A percentile compares a stretch with the other conserved stretches of the same genome.
Evolutionary conservation across 2,113 vertebrate species (phyloP).

Genomic region (Oxyura jamaicensis): DNA sequence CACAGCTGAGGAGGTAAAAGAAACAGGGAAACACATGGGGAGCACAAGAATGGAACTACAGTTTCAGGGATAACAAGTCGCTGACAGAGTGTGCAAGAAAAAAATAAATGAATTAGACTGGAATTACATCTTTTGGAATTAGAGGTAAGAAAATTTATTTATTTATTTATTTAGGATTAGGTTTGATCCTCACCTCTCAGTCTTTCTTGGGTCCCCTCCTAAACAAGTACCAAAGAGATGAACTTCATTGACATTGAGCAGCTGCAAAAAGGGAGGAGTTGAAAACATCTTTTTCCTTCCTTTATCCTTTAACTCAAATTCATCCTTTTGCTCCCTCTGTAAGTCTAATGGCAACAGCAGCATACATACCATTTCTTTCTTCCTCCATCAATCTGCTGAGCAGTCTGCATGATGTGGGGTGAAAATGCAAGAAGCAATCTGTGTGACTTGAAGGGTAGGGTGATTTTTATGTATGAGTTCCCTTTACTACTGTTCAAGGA

Average conservation of each 20-base stretch:
- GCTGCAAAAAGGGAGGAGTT: neutral
- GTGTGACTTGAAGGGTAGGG: fast-evolving
- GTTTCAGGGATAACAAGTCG: neutral
- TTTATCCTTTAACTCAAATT: neutral
- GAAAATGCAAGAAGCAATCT: neutral
- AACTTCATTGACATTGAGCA: fast-evolving
- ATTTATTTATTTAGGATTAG: neutral
- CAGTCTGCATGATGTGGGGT: neutral
- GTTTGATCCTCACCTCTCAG: neutral
- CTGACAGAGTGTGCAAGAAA: neutral
- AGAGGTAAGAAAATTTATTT: neutral
- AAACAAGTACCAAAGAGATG: neutral
- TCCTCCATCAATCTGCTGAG: neutral
- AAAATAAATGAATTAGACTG: neutral
- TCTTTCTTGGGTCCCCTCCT: neutral
- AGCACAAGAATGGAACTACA: neutral
- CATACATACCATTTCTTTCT: neutral
- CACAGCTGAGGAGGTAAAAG: neutral
- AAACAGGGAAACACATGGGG: neutral
- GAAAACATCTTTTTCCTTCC: neutral
- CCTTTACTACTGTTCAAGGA: neutral
- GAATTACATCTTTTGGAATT: neutral
- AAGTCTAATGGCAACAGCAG: neutral
- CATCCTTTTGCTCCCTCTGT: fast-evolving
- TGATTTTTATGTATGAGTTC: neutral